Evolutionary conservation across 2,888 invertebrate species (phyloP), one percentile per base, ranked within the genome.

Genomic region (Eupithecia inturbata): DNA sequence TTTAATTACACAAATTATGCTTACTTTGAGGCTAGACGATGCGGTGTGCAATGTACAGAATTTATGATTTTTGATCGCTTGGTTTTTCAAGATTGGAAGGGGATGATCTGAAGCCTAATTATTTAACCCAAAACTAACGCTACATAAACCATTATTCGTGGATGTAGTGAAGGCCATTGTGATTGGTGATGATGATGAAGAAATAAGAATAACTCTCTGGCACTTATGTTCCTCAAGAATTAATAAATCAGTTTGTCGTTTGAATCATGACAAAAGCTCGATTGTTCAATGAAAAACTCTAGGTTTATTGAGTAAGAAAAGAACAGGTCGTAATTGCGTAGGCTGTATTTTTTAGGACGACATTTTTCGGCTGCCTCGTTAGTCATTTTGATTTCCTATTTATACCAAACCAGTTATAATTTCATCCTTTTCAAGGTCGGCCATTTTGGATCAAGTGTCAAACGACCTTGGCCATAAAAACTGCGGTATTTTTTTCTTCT

Each of bases 401-500:
- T 10, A 31, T 12, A 31, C 62, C 3, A 62, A 31, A 62, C 62
- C 31, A 3, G 62, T 31, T 19, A 16, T 62, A 3, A 62, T 31
- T 62, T 62, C 62, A 62, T 62, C 62, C 60, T 60, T 60, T 19
- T 31, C 84, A 84, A 84, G 85, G 84, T 82, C 83, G 73, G 82
- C 83, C 83, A 81, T 84, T 36, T 84, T 84, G 80, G 75, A 80
- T 80, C 78, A 77, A 75, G 76, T 81, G 73, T 77, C 77, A 70
- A 67, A 36, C 73, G 79, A 77, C 82, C 80, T 82, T 81, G 79
- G 74, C 76, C 74, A 72, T 36, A 60, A 53, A 53, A 72, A 67
- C 66, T 14, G 71, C 67, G 74, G 70, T 36, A 68, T 70, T 75
- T 70, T 71, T 60, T 68, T 36, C 62, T 74, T 68, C n/a, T 62